phyloP scores from a whole-genome alignment of 2,888 invertebrate species.

The Chironomus riparius region DNA sequence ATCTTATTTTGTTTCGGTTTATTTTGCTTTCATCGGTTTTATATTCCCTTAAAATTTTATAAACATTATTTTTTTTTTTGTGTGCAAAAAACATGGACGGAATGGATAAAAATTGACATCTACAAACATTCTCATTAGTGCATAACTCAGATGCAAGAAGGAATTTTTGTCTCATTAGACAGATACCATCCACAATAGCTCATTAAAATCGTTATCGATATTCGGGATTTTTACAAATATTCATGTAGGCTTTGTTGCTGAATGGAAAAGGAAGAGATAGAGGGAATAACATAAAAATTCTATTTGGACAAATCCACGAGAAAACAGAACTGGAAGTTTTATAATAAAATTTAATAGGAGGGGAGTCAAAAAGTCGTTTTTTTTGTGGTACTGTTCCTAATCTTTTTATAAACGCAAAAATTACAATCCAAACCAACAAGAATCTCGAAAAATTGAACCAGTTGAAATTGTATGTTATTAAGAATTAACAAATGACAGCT shows the following conservation, averaged over 20 bases:
- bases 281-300: no score
- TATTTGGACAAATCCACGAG: no score
- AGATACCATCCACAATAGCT: slow-evolving; percentile 19
- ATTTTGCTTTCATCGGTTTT: no score
- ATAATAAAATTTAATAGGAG: no score
- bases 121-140: slow-evolving; percentile 26
- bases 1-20: not conserved
- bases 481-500: no score
- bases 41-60: not conserved
- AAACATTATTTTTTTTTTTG: not conserved
- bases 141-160: slow-evolving; percentile 15
- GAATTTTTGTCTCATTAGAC: slow-evolving; percentile 23
- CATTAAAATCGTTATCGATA: slow-evolving; percentile 21
- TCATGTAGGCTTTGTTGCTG: not conserved
- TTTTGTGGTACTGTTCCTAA: no score
- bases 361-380: no score
- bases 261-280: not conserved
- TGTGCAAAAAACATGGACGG: not conserved
- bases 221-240: not conserved
- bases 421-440: no score
- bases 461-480: no score
- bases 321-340: no score
- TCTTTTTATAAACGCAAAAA: no score
- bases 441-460: no score
- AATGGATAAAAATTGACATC: slow-evolving; percentile 4